A percentile compares a stretch with the other conserved stretches of the same genome.
These are phyloP conservation scores for Tricholaema leucomelas DNA, from an alignment of 2,113 vertebrate species.

Conservation along the genomic window DNA sequence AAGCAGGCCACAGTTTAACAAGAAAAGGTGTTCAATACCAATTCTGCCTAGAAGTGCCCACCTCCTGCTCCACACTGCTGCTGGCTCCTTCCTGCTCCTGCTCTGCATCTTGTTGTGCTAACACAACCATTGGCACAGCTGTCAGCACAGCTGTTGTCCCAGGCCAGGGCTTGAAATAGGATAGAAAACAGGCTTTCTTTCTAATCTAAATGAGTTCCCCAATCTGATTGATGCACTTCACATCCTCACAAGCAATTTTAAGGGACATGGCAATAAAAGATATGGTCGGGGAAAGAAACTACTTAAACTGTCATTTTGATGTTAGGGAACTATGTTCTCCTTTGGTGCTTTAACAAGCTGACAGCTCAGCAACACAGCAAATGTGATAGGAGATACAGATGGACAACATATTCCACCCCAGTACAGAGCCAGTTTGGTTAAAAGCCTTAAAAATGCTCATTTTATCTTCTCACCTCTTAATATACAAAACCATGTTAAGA, in stretches of 20 bases:
- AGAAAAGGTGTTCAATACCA: neutral
- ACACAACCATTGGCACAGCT: accelerated
- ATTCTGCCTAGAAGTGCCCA: neutral
- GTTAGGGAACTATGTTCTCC: neutral
- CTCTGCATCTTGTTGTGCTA: accelerated
- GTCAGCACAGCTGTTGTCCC: neutral
- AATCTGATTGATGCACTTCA: conserved; percentile 37
- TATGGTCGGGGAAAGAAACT: conserved; percentile 11
- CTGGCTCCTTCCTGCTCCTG: neutral
- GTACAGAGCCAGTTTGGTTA: neutral
- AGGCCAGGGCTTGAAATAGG: neutral
- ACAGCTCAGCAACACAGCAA: neutral
- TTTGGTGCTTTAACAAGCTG: conserved; percentile 6
- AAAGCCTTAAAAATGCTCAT: neutral
- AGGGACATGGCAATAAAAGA: neutral
- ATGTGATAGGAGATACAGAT: neutral
- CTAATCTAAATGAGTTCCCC: conserved; percentile 9
- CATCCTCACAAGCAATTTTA: conserved; percentile 24
- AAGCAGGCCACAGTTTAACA: neutral
- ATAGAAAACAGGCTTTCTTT: conserved; percentile 7
- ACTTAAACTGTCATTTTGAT: conserved; percentile 6
- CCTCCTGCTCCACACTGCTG: neutral
- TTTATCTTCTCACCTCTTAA: neutral
- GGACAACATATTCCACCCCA: neutral
- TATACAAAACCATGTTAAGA: neutral